Conservation (phyloP, 1,140 invertebrate genomes). For the Papilio helenus region DNA sequence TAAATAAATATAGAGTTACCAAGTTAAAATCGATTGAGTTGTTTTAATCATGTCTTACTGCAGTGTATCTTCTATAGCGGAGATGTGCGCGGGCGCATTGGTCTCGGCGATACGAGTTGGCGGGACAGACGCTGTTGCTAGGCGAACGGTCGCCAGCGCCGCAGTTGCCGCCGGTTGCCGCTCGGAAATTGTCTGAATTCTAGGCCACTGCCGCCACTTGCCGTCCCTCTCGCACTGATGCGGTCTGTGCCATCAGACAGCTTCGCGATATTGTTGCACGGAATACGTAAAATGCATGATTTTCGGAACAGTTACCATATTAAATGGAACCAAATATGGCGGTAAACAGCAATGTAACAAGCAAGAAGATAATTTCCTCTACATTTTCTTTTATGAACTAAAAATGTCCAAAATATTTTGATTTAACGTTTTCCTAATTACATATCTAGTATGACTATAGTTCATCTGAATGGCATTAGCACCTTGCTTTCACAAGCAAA, state of each 20-base stretch:
- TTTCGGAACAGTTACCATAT: background rate
- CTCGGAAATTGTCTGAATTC: slow-evolving; percentile 79
- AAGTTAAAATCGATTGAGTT: slow-evolving; percentile 14
- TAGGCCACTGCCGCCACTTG: slow-evolving; percentile 64
- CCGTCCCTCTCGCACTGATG: slow-evolving; percentile 56
- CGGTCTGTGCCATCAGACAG: slow-evolving; percentile 27
- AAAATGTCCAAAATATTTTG: too few relatives aligned
- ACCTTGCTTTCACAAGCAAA: background rate
- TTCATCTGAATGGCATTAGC: background rate
- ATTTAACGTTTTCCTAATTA: too few relatives aligned
- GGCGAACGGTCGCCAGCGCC: slow-evolving; percentile 46
- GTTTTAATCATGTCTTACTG: slow-evolving; percentile 9
- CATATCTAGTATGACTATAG: background rate
- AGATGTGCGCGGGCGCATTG: slow-evolving; percentile 37
- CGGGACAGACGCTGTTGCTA: slow-evolving; percentile 59
- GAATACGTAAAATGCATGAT: background rate
- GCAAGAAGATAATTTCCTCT: too few relatives aligned
- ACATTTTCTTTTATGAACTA: too few relatives aligned
- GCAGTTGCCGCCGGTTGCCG: slow-evolving; percentile 51
- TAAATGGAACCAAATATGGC: background rate
- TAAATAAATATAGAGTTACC: background rate
- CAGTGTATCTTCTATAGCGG: background rate
- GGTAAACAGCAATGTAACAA: background rate
- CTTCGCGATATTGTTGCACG: slow-evolving; percentile 19
- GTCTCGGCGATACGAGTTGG: slow-evolving; percentile 19